Base-by-base conservation (phyloP, 2,888 invertebrate species). In the Labia minor region DNA sequence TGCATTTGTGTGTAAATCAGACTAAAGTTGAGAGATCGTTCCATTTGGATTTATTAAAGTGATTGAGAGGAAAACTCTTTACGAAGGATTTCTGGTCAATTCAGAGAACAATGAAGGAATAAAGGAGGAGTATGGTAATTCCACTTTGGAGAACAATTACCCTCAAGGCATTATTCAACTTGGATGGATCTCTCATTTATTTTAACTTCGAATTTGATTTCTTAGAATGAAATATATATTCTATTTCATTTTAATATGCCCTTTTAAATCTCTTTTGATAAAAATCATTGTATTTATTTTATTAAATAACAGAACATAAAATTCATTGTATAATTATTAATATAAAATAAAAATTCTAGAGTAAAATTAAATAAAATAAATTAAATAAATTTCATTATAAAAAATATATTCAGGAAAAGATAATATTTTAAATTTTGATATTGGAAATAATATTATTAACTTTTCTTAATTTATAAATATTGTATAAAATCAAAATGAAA, bases 241-340 rank as follows among this genome's bases (percentile, higher is more conserved):
- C 14, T 4, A 49, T 49, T 49, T 49, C 49, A n/a, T 49, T 49
- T 11, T 49, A 49, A 49, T 49, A 49, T 49, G 49, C 14, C 49
- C 14, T 14, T 49, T 16, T 49, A 8, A 26, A 6, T 26, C 8
- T 26, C 26, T 26, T 26, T 26, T 26, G 26, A 26, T 6, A 8
- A 26, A 26, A 26, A 26, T n/a, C n/a, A n/a, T n/a, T n/a, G n/a
- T n/a, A n/a, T n/a, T n/a, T n/a, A n/a, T n/a, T n/a, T n/a, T n/a
- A n/a, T 65, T 37, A 67, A 62, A 16, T 69, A 1, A 64, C 65
- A 19, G 21, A 16, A 21, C 18, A 61, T 3, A 21, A 33, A 65
- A 65, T 33, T n/a, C n/a, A n/a, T n/a, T n/a, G n/a, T n/a, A n/a
- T n/a, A n/a, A n/a, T n/a, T n/a, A n/a, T n/a, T n/a, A n/a, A n/a